Conservation (phyloP, 2,797 vertebrate genomes). For the Delichon dasypus region DNA sequence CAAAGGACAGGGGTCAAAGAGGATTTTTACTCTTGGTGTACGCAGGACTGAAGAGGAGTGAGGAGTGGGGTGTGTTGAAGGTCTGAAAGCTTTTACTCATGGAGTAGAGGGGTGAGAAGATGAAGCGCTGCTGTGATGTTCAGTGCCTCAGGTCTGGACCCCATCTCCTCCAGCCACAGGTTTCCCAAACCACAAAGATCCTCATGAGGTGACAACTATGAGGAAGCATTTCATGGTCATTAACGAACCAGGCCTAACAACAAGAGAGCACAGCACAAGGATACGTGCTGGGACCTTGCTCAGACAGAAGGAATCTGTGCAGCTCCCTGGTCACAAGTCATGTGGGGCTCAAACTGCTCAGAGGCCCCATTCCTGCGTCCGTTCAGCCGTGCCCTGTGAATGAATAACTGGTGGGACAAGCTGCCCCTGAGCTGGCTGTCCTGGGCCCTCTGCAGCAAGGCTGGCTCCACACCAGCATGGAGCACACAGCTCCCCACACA, state of each 20-base stretch:
- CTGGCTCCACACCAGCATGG: background rate
- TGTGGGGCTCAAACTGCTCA: background rate
- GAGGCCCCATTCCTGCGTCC: background rate
- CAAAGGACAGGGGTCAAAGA: background rate
- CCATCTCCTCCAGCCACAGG: background rate
- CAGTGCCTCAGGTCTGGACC: background rate
- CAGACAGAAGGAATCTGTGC: background rate
- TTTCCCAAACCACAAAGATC: background rate
- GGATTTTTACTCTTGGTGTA: background rate
- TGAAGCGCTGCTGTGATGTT: background rate
- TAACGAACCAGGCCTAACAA: background rate
- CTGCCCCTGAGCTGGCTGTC: background rate
- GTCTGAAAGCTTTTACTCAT: background rate
- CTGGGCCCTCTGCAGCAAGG: background rate
- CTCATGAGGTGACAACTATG: accelerated
- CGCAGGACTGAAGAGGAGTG: background rate
- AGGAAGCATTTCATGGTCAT: background rate
- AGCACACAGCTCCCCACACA: background rate
- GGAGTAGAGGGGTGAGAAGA: background rate
- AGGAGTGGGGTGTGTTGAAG: background rate
- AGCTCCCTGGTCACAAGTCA: background rate
- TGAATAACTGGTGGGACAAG: background rate
- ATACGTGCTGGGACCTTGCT: background rate
- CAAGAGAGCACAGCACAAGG: background rate
- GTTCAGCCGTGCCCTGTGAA: background rate